Evolutionary conservation across 1,140 invertebrate genomes (phyloP), one percentile per base, ranked within the genome.

Genomic region (Drosophila nigromelanica): DNA sequence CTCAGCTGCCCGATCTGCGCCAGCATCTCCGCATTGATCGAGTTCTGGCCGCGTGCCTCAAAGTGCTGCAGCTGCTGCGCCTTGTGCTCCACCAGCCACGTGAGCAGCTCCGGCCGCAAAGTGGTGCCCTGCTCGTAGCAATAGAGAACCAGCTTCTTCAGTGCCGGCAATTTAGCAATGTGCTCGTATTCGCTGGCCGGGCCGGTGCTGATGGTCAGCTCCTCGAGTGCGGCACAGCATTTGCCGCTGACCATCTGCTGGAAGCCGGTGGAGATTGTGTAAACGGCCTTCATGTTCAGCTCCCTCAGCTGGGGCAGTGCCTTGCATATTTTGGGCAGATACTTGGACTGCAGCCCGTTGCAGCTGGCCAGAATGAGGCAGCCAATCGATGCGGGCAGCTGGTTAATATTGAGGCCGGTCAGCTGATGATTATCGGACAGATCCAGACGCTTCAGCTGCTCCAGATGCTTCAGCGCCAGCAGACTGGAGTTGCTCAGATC

Each of bases 11-110:
- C 43, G 8, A 73, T 60, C 12, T 73, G 14, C 0, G 5, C 6
- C 0, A 47, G 5, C 52, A 48, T 61, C 3, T 39, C 39, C 0
- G 14, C 42, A 11, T 11, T 7, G 2, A 70, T 37, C 1, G 37
- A 50, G 39, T 52, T 52, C 6, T 43, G 33, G 5, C 51, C 67
- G 18, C 35, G 59, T 6, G 58, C 10, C 21, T 61, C 47, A 3
- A 79, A 64, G 14, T 72, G 52, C 7, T 37, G 33, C 21, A 76
- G 24, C 48, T 76, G 52, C 4, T 33, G 8, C 0, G 62, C 8
- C 35, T 79, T 72, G 39, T 79, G 54, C 60, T 76, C 33, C 15
- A 66, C 62, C 8, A 78, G 56, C 56, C 55, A 56, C 6, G 12
- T 14, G 4, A 72, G 24, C 21, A 76, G 42, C 35, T 42, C 39